A percentile compares a stretch with the other conserved stretches of the same genome.
phyloP scores from a whole-genome alignment of 2,888 invertebrate genomes.

The Pandemis corylana region DNA sequence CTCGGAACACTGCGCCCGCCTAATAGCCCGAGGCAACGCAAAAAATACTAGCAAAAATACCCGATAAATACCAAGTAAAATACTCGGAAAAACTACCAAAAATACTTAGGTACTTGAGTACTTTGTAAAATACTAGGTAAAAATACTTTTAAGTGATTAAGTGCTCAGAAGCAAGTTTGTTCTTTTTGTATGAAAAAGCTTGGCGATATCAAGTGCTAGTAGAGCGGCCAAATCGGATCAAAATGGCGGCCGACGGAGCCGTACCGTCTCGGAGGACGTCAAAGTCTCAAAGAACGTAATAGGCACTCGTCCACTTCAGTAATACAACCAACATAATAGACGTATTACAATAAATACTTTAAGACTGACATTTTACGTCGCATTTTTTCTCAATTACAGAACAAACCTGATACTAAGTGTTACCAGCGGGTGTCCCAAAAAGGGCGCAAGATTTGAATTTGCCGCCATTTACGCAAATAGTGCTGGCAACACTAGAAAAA shows the following conservation, averaged over 20 bases:
- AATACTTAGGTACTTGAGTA: not conserved
- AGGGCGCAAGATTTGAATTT: no score
- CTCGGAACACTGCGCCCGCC: not conserved
- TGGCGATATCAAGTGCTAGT: not conserved
- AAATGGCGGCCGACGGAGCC: not conserved
- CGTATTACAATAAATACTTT: no score
- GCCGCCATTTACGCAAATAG: no score
- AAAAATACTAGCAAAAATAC: not conserved
- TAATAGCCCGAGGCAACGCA: not conserved
- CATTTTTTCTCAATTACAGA: no score
- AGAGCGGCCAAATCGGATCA: not conserved
- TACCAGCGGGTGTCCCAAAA: no score
- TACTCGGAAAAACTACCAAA: not conserved
- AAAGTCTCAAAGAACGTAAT: not conserved
- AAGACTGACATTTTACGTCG: no score
- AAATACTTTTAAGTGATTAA: not conserved
- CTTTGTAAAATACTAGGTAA: not conserved
- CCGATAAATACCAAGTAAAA: not conserved
- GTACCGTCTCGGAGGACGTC: not conserved
- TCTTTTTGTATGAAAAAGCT: not conserved
- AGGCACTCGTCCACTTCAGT: not conserved
- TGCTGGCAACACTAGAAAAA: no score
- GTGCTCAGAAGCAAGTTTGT: not conserved
- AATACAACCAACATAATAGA: no score
- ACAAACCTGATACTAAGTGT: no score